A percentile compares a stretch with the other conserved stretches of the same genome.
phyloP scores from a whole-genome alignment of 2,888 invertebrate genomes.

The Melieria crassipennis region DNA sequence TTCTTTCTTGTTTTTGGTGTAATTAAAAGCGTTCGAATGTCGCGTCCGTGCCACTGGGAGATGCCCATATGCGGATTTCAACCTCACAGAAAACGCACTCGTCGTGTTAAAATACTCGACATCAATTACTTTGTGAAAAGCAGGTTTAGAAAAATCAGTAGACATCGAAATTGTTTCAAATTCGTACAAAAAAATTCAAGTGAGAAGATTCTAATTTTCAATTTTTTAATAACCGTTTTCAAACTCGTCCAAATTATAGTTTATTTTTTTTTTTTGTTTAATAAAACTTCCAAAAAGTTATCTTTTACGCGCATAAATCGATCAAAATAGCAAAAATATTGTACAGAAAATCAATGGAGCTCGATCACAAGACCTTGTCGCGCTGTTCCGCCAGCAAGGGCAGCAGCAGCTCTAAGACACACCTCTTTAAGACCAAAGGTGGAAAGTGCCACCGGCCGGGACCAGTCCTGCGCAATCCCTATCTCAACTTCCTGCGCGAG shows the following conservation, averaged over 20 bases:
- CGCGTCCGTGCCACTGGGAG: no score
- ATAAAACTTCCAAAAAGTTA: not conserved
- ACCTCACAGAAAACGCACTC: no score
- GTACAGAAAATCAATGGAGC: constrained; percentile 9
- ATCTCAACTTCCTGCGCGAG: constrained; percentile 43
- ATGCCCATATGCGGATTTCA: no score
- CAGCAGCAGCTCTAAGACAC: constrained; percentile 1
- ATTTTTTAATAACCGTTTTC: not conserved
- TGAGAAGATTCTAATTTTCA: not conserved
- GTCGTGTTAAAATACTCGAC: no score
- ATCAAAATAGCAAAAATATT: constrained; percentile 8
- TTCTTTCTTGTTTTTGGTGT: no score
- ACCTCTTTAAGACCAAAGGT: constrained; percentile 13
- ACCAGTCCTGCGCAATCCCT: constrained; percentile 38
- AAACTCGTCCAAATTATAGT: not conserved
- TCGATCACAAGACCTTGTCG: constrained; percentile 1
- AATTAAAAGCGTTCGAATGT: no score
- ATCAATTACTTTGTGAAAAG: no score
- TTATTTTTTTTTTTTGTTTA: not conserved
- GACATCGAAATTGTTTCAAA: not conserved
- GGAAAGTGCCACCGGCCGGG: constrained; percentile 37
- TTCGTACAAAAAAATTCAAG: constrained; percentile 11
- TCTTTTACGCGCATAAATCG: not conserved
- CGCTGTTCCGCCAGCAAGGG: not conserved
- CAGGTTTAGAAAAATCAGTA: not conserved